Evolutionary conservation across 2,113 vertebrate genomes (phyloP).

Genomic region (Eptatretus burgeri): DNA sequence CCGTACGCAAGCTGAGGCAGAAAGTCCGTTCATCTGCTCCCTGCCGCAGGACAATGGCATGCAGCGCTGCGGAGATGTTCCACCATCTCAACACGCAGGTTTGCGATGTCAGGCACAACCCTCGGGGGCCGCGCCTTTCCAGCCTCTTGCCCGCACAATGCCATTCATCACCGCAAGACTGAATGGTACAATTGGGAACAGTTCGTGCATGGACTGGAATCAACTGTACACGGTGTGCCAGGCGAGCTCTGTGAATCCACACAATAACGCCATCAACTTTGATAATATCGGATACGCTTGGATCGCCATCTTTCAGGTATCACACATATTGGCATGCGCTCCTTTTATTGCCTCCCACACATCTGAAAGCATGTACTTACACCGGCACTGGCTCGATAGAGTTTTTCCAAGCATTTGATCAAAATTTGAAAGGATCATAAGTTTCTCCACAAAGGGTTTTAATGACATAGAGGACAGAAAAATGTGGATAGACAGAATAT

Average conservation of each 20-base stretch:
- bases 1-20: slow-evolving; percentile 70
- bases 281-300: slow-evolving; percentile 6
- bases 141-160: too few relatives aligned
- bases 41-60: slow-evolving; percentile 54
- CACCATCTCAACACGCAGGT: slow-evolving; percentile 35
- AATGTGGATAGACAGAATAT: too few relatives aligned
- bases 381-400: too few relatives aligned
- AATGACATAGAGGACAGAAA: too few relatives aligned
- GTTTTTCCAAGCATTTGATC: too few relatives aligned
- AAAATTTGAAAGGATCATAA: too few relatives aligned
- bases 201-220: slow-evolving; percentile 17
- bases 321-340: too few relatives aligned
- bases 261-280: slow-evolving; percentile 2
- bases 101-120: slow-evolving; percentile 37
- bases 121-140: background rate
- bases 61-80: slow-evolving; percentile 47
- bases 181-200: slow-evolving; percentile 17
- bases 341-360: too few relatives aligned
- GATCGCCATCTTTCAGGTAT: slow-evolving; percentile 2
- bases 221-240: slow-evolving; percentile 1
- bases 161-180: too few relatives aligned
- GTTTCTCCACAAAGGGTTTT: too few relatives aligned
- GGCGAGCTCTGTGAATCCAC: background rate
- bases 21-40: slow-evolving; percentile 93
- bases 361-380: background rate